These are phyloP conservation scores for Iguana delicatissima DNA, from an alignment of 2,797 vertebrate species.

Conservation along the genomic window DNA sequence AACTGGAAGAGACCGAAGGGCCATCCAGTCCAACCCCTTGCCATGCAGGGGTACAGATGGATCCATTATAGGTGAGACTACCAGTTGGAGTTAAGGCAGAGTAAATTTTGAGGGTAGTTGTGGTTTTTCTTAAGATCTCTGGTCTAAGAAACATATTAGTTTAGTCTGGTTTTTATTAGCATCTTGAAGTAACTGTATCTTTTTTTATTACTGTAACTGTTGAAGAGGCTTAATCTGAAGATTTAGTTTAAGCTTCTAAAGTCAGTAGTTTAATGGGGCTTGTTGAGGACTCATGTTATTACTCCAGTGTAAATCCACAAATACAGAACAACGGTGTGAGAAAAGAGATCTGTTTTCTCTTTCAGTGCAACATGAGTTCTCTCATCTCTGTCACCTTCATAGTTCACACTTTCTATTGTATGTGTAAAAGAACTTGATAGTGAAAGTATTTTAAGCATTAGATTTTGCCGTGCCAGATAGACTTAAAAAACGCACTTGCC, in stretches of 20 bases:
- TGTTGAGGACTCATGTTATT: constrained; percentile 28
- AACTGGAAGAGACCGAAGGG: no score
- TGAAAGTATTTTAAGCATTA: background rate
- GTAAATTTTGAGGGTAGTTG: background rate
- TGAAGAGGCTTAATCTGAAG: background rate
- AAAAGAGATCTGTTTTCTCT: constrained; percentile 14
- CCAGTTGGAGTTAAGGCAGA: no score
- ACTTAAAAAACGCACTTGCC: background rate
- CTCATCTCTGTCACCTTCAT: background rate
- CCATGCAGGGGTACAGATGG: no score
- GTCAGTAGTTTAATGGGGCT: constrained; percentile 46
- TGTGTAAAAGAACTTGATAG: background rate
- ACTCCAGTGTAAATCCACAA: constrained; percentile 50
- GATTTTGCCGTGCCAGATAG: background rate
- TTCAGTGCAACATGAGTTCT: background rate
- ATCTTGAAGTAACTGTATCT: background rate
- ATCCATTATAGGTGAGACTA: no score
- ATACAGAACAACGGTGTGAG: background rate
- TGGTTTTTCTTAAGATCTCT: background rate
- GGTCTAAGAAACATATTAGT: background rate
- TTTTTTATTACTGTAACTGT: background rate
- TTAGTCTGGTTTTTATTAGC: constrained; percentile 3
- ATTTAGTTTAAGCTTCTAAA: constrained; percentile 50
- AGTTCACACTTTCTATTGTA: background rate
- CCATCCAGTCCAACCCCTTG: no score